Evolutionary conservation across 1,140 invertebrate genomes (phyloP).

Genomic region (Anastrepha ludens): DNA sequence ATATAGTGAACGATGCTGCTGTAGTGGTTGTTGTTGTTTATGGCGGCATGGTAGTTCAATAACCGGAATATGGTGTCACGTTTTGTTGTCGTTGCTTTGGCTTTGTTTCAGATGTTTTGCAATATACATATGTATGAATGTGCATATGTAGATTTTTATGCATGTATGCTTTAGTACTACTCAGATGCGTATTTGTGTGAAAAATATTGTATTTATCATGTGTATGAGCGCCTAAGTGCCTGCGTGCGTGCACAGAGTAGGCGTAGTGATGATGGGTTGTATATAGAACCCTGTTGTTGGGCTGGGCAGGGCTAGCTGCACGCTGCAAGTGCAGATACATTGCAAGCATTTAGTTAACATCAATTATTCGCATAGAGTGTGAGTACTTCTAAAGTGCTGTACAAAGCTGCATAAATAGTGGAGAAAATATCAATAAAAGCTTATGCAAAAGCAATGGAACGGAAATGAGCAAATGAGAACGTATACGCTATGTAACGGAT

Average conservation of each 20-base stretch:
- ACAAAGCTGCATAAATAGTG: not conserved
- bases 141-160: not conserved
- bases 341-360: not conserved
- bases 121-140: not conserved
- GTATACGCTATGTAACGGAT: not conserved
- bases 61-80: constrained; percentile 49
- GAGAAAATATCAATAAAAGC: constrained; percentile 32
- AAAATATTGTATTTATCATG: not conserved
- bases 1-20: not conserved
- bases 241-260: not conserved
- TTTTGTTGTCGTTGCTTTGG: constrained; percentile 19
- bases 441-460: not conserved
- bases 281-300: not conserved
- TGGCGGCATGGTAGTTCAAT: constrained; percentile 2
- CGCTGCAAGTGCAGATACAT: constrained; percentile 1
- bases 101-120: not conserved
- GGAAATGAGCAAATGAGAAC: not conserved
- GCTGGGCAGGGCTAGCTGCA: not conserved
- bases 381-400: not conserved
- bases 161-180: not conserved
- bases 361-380: not conserved
- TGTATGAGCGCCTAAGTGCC: too few species aligned
- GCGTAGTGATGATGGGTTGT: not conserved
- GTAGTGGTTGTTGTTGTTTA: not conserved
- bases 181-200: constrained; percentile 33